Percentiles rank a stretch among this genome's conserved stretches.
These are phyloP conservation scores for Oophaga pumilio DNA, from an alignment of 2,113 vertebrate genomes.

Conservation along the genomic window DNA sequence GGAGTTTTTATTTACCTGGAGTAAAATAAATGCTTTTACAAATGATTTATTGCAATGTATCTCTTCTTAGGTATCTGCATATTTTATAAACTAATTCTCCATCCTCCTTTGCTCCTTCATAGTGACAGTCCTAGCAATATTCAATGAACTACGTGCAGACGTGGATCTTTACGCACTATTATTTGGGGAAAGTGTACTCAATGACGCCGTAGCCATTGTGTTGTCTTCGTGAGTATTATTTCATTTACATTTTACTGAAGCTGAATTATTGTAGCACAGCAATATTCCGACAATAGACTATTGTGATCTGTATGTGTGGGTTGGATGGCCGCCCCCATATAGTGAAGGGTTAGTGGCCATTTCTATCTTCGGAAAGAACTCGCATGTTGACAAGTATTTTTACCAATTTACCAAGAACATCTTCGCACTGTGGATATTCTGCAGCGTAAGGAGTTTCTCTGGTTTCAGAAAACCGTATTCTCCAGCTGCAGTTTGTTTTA, in stretches of 20 bases:
- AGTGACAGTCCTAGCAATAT: constrained; percentile 97
- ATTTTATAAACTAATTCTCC: neutral
- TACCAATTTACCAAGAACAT: too few relatives aligned
- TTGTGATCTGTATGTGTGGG: neutral
- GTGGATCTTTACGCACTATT: constrained; percentile 97
- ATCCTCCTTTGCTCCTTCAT: constrained; percentile 52
- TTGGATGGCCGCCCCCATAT: neutral
- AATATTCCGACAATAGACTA: neutral
- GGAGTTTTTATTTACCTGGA: neutral
- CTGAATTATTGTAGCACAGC: neutral
- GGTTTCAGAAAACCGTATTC: too few relatives aligned
- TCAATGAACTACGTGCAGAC: constrained; percentile 94
- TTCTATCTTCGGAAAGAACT: neutral
- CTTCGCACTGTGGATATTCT: too few relatives aligned
- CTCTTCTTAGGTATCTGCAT: neutral
- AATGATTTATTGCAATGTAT: neutral
- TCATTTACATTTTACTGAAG: neutral
- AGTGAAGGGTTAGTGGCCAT: neutral
- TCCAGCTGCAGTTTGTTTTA: too few relatives aligned
- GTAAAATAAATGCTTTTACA: neutral
- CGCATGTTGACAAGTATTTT: neutral
- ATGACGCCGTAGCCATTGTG: constrained; percentile 95
- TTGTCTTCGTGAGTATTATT: constrained; percentile 89
- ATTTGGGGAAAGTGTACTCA: constrained; percentile 96
- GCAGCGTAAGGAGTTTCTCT: too few relatives aligned